Percentiles rank a stretch among this genome's conserved stretches.
These are phyloP conservation scores for Drosophila ananassae DNA, from an alignment of 1,140 invertebrate species.

Conservation along the genomic window DNA sequence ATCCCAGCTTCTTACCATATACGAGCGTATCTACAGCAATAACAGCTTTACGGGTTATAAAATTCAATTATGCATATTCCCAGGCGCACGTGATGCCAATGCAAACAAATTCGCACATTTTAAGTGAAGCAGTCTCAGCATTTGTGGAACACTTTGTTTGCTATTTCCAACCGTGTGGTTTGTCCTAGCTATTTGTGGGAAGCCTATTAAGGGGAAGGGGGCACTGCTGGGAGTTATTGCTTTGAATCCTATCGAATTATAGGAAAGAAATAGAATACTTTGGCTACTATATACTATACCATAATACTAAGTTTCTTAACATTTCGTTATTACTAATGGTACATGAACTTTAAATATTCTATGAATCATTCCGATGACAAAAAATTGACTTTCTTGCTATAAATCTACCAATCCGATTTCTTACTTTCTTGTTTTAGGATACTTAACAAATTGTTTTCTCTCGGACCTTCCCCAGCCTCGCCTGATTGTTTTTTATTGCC, in stretches of 20 bases:
- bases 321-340: too few species aligned
- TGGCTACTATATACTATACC: too few species aligned
- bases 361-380: constrained; percentile 4
- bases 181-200: constrained; percentile 61
- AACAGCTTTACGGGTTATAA: constrained; percentile 70
- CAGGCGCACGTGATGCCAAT: constrained; percentile 37
- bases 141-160: constrained; percentile 50
- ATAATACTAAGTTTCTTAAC: too few species aligned
- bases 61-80: constrained; percentile 75
- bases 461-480: constrained; percentile 21
- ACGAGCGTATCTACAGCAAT: constrained; percentile 56
- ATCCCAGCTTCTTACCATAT: constrained; percentile 38
- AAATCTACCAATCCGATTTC: background rate
- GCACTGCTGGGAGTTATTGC: too few species aligned
- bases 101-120: constrained; percentile 2
- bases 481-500: constrained; percentile 72
- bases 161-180: constrained; percentile 47
- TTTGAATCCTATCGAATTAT: too few species aligned
- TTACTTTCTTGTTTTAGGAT: constrained; percentile 12
- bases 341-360: too few species aligned
- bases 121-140: constrained; percentile 7
- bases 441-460: constrained; percentile 67
- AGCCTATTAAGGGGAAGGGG: background rate
- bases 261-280: too few species aligned
- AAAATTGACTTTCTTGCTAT: constrained; percentile 41